Evolutionary conservation across 92 coral and sea anemone species (phyloP).

Genomic region (Phenganax stokvisi): DNA sequence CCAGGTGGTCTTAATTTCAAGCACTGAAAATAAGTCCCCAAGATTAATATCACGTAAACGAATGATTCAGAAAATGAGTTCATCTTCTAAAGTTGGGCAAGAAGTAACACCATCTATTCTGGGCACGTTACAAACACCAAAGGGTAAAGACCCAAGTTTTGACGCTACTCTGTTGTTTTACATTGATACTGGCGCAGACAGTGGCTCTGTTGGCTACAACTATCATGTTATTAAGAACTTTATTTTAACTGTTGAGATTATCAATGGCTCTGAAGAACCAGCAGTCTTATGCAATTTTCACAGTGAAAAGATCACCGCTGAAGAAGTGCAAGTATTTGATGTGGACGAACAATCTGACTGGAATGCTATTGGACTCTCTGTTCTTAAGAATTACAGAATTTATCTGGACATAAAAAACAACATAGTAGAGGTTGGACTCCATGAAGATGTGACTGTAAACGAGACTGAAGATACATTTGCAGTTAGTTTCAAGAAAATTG

Average conservation of each 20-base stretch:
- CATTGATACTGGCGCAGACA: slow-evolving; percentile 21
- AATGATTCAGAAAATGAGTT: neutral
- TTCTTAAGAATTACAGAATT: slow-evolving; percentile 17
- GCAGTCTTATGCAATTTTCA: slow-evolving; percentile 17
- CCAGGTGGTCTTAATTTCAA: slow-evolving; percentile 4
- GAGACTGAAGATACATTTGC: neutral
- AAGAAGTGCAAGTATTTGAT: slow-evolving; percentile 18
- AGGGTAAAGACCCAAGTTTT: neutral
- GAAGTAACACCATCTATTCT: neutral
- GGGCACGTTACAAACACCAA: neutral
- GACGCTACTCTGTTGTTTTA: neutral
- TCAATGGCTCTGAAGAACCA: slow-evolving; percentile 2
- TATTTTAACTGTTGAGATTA: neutral
- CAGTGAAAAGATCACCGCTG: neutral
- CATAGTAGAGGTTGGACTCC: slow-evolving; percentile 7
- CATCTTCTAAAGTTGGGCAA: slow-evolving; percentile 1
- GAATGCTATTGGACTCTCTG: slow-evolving; percentile 22
- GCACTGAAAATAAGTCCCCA: neutral
- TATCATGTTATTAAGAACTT: slow-evolving; percentile 16
- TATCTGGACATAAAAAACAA: slow-evolving; percentile 1
- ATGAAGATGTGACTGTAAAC: neutral
- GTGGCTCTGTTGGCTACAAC: slow-evolving; percentile 28
- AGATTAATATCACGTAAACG: neutral
- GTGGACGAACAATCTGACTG: slow-evolving; percentile 7
- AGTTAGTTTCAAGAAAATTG: neutral